These are phyloP conservation scores for Yponomeuta evonymella DNA, from an alignment of 2,888 invertebrate genomes.

Conservation along the genomic window DNA sequence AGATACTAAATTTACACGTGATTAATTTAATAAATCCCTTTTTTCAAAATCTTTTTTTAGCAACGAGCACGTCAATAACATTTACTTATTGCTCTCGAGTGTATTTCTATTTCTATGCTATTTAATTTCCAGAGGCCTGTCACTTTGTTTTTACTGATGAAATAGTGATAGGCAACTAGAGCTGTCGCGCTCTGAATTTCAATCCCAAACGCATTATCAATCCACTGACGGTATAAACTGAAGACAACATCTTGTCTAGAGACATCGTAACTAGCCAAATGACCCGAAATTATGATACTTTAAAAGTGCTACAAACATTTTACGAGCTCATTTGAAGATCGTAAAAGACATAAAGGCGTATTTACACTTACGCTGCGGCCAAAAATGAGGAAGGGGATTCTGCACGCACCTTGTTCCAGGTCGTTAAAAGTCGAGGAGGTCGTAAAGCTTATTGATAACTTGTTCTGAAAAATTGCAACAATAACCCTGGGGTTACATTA, in stretches of 20 bases:
- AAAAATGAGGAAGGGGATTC: background rate
- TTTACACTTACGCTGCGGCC: conserved; percentile 6
- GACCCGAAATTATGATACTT: conserved; percentile 8
- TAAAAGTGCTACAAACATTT: background rate
- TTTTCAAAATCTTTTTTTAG: too few relatives aligned
- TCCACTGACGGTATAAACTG: background rate
- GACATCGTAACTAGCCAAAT: conserved; percentile 2
- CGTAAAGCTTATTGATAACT: background rate
- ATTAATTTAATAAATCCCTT: too few relatives aligned
- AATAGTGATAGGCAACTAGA: too few relatives aligned
- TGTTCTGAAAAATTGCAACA: conserved; percentile 1
- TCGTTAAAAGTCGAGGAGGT: background rate
- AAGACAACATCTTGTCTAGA: background rate
- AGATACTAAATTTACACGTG: too few relatives aligned
- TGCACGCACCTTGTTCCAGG: background rate
- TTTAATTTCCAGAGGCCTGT: too few relatives aligned
- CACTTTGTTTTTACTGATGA: too few relatives aligned
- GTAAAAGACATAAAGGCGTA: conserved; percentile 8
- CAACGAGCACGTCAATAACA: too few relatives aligned
- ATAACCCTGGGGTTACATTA: background rate
- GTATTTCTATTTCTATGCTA: too few relatives aligned
- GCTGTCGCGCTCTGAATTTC: too few relatives aligned
- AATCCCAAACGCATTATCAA: too few relatives aligned
- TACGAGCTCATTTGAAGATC: conserved; percentile 9
- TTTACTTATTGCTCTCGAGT: too few relatives aligned